These are phyloP conservation scores for Isaurus tuberculatus DNA, from an alignment of 92 coral and sea anemone species.

Conservation along the genomic window DNA sequence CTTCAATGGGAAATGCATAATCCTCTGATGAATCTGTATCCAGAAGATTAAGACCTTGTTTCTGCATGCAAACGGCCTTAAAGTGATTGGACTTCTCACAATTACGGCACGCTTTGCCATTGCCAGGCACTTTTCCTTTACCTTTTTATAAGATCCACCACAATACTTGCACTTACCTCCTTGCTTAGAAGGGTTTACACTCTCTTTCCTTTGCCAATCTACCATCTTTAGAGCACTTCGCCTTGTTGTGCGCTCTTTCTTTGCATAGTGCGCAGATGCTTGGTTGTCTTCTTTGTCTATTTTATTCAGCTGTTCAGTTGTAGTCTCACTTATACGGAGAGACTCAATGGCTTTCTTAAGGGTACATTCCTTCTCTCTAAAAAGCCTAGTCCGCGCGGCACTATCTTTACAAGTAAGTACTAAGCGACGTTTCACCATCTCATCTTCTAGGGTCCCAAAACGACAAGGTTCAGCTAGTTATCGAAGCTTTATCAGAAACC, in stretches of 20 bases:
- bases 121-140: conserved; percentile 27
- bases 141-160: background rate
- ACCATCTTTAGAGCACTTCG: background rate
- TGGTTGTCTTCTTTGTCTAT: background rate
- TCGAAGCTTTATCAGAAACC: conserved; percentile 13
- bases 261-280: background rate
- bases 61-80: background rate
- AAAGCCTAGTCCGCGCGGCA: conserved; percentile 9
- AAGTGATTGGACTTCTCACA: conserved; percentile 21
- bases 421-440: background rate
- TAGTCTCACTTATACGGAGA: background rate
- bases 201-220: background rate
- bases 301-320: background rate
- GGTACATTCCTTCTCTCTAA: conserved; percentile 26
- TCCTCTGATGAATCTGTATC: background rate
- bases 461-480: conserved; percentile 15
- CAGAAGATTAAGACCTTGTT: background rate
- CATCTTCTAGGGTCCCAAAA: conserved; percentile 13
- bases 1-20: background rate
- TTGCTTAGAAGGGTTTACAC: background rate
- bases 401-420: conserved; percentile 1
- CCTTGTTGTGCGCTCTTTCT: background rate
- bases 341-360: background rate
- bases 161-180: background rate
- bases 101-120: conserved; percentile 14